Evolutionary conservation across 2,888 invertebrate genomes (phyloP).

Genomic region (Diogma glabrata): DNA sequence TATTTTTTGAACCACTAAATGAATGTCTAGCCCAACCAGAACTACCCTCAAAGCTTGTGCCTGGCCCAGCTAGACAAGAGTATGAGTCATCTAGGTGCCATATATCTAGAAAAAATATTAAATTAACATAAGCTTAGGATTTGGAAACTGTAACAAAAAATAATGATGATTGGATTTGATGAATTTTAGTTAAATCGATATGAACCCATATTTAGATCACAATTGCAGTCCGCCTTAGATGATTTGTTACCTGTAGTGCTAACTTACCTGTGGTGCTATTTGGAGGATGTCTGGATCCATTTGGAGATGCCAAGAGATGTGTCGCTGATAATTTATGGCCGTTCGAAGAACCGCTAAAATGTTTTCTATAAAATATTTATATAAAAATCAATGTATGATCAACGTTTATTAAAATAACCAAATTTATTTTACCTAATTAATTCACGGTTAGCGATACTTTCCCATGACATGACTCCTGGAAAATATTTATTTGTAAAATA

Average conservation of each 20-base stretch:
- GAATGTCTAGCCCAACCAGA: slow-evolving; percentile 30
- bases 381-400: neutral
- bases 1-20: slow-evolving; percentile 25
- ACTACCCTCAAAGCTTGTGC: slow-evolving; percentile 27
- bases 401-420: neutral
- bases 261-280: slow-evolving; percentile 55
- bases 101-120: slow-evolving; percentile 24
- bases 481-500: neutral
- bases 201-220: no score
- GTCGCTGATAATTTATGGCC: slow-evolving; percentile 77
- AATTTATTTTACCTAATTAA: slow-evolving; percentile 50
- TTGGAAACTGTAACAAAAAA: no score
- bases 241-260: no score
- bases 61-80: slow-evolving; percentile 32
- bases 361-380: slow-evolving; percentile 2
- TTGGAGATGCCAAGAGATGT: slow-evolving; percentile 68
- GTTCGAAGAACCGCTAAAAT: slow-evolving; percentile 49
- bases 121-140: neutral
- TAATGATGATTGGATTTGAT: no score
- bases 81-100: slow-evolving; percentile 33
- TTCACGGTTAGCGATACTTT: slow-evolving; percentile 71
- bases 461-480: slow-evolving; percentile 62
- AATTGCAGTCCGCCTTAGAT: no score
- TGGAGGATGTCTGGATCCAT: slow-evolving; percentile 64
- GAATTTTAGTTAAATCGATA: no score